Percentiles rank a stretch among this genome's conserved stretches.
phyloP scores from a whole-genome alignment of 2,113 vertebrate species.

The Nibea coibor region DNA sequence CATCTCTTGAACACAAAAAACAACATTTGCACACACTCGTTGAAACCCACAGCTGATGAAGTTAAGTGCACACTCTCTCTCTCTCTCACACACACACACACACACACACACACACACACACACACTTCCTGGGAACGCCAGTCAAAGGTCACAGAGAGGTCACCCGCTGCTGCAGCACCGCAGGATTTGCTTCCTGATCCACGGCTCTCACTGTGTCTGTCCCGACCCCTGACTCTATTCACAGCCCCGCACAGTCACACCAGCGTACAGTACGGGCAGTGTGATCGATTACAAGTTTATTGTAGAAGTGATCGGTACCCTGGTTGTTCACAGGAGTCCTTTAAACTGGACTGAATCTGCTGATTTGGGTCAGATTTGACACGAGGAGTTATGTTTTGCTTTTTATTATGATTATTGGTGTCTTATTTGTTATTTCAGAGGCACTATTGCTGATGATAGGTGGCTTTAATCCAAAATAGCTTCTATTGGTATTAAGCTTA shows the following conservation, averaged over 20 bases:
- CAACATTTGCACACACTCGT: no score
- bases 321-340: neutral
- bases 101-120: conserved; percentile 32
- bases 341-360: neutral
- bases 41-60: neutral
- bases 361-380: neutral
- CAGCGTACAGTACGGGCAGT: neutral
- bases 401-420: conserved; percentile 8
- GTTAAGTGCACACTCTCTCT: conserved; percentile 1
- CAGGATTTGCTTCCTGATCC: conserved; percentile 73
- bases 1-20: neutral
- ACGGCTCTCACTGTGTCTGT: conserved; percentile 47
- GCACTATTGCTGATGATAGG: conserved; percentile 22
- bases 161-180: conserved; percentile 73
- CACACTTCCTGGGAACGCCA: conserved; percentile 49
- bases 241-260: conserved; percentile 25
- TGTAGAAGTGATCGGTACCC: conserved; percentile 8
- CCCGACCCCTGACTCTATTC: conserved; percentile 21
- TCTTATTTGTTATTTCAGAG: conserved; percentile 39
- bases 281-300: conserved; percentile 11
- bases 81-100: conserved; percentile 8
- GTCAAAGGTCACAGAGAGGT: conserved; percentile 74
- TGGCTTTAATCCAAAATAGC: conserved; percentile 66
- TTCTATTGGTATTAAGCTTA: conserved; percentile 60
- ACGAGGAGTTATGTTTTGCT: neutral